Evolutionary conservation across 2,797 vertebrate genomes (phyloP), one percentile per base, ranked within the genome.

Genomic region (Phyllotis vaccarum): DNA sequence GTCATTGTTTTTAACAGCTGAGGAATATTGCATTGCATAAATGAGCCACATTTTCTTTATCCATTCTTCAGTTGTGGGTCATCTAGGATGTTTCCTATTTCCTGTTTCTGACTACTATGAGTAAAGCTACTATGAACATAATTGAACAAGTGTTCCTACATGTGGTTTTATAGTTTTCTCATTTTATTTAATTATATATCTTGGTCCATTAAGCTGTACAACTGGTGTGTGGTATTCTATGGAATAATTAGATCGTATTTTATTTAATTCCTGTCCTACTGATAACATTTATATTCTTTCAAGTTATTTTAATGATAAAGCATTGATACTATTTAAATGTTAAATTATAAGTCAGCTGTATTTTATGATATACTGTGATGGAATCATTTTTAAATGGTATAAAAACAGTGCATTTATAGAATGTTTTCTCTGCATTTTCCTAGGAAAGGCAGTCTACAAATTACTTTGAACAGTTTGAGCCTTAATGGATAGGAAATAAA

Each of bases 401-500:
- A 66, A 49, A 27, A 52, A 66, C 62, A 3, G 66, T 68, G 46
- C 31, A 83, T 17, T 64, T 22, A 22, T 60, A n/a, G 37, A 79
- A 11, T 90, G 17, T 85, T 76, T 31, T 14, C 43, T 88, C 8
- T 85, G 31, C 27, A 2, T 75, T 93, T 93, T 95, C 83, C 70
- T 1, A 76, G 34, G 16, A 87, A 94, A 83, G 88, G 6, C 19
- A 80, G 40, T 17, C 81, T 90, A 60, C 5, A 81, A 89, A 64
- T 81, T 85, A 64, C 58, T 93, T 93, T 79, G 40, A 93, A 52
- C 70, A 93, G 10, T 90, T 79, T 91, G 49, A 86, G 46, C 40
- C 54, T n/a, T 89, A 43, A 66, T 82, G 40, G 21, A 34, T 89
- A 91, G 58, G 89, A 74, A 91, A 82, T 49, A 56, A 86, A 62